Evolutionary conservation across 1,140 invertebrate species (phyloP).

Genomic region (Drosophila bocki): DNA sequence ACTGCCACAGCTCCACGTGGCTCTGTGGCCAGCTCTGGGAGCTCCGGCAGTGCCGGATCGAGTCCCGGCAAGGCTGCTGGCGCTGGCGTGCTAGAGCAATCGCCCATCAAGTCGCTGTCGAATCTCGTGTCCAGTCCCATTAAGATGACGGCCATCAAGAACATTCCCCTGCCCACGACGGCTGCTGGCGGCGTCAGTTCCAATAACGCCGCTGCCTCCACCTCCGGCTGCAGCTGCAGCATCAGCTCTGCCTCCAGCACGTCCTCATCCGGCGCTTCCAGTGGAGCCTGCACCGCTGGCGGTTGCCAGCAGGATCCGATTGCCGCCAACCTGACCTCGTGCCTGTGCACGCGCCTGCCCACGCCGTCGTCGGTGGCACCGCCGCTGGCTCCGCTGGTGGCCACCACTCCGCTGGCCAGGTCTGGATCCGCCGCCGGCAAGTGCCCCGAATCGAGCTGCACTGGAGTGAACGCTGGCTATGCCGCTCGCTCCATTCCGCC

Average conservation of each 20-base stretch:
- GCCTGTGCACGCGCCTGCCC: constrained; percentile 83
- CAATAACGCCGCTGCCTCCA: constrained; percentile 9
- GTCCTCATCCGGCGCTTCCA: not conserved
- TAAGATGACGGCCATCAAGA: constrained; percentile 84
- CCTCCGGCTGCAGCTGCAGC: constrained; percentile 10
- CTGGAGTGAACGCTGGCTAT: constrained; percentile 19
- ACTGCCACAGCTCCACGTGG: constrained; percentile 5
- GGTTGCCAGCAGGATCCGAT: constrained; percentile 85
- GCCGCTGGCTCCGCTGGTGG: constrained; percentile 20
- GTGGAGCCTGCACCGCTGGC: constrained; percentile 39
- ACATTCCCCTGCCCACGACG: constrained; percentile 77
- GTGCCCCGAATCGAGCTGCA: constrained; percentile 37
- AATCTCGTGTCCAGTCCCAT: constrained; percentile 88
- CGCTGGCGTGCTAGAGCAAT: constrained; percentile 85
- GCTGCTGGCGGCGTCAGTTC: constrained; percentile 4
- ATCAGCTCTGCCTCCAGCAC: constrained; percentile 5
- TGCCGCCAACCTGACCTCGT: constrained; percentile 85
- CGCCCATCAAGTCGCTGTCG: constrained; percentile 88
- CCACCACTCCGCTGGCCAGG: constrained; percentile 8
- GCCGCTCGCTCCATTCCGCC: constrained; percentile 22
- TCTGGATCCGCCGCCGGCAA: constrained; percentile 18
- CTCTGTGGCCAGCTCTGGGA: not conserved
- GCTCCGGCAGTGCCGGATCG: not conserved
- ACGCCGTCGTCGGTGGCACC: constrained; percentile 30
- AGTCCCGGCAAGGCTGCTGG: constrained; percentile 33